Evolutionary conservation across 2,797 vertebrate genomes (phyloP), one percentile per base, ranked within the genome.

Genomic region (Anableps anableps): DNA sequence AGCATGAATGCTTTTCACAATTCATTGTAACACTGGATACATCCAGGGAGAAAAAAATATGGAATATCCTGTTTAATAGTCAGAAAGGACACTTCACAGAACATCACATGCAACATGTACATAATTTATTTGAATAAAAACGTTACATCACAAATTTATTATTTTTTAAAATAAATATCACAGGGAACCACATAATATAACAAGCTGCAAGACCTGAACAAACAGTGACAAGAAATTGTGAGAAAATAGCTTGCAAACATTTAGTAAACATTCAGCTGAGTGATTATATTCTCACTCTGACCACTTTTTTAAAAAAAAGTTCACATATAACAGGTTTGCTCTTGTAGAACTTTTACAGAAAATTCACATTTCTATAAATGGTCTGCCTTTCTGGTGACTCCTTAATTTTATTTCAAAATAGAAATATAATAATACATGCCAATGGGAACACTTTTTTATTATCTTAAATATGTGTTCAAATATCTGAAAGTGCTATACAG

Each of bases 41-140:
- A 76, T 83, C 73, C 45, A 87, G 50, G 76, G n/a, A n/a, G n/a
- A 17, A 31, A 36, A 75, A 8, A 19, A 4, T 60, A 26, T 19
- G 21, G 4, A 38, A 34, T 73, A 26, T 5, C 41, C n/a, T 34
- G 26, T 77, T 81, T 43, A 62, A 80, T 70, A 43, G 50, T 77
- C 36, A 84, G n/a, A 55, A 83, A 88, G 47, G 72, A 91, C 66
- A 68, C n/a, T 70, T 53, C 34, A 74, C 17, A 86, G 47, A 62
- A 75, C 76, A 72, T 73, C 43, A 68, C 66, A 77, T 86, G 79
- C 84, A 88, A 92, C 90, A 94, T 83, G 79, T 86, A 92, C 79
- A 94, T 93, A 0, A 93, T 95, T 96, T 96, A 95, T 95, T 96
- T 91, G 36, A 89, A 88, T 87, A 90, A 83, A 94, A 95, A 94